These are phyloP conservation scores for Hestina assimilis DNA, from an alignment of 1,140 invertebrate genomes.

Conservation along the genomic window DNA sequence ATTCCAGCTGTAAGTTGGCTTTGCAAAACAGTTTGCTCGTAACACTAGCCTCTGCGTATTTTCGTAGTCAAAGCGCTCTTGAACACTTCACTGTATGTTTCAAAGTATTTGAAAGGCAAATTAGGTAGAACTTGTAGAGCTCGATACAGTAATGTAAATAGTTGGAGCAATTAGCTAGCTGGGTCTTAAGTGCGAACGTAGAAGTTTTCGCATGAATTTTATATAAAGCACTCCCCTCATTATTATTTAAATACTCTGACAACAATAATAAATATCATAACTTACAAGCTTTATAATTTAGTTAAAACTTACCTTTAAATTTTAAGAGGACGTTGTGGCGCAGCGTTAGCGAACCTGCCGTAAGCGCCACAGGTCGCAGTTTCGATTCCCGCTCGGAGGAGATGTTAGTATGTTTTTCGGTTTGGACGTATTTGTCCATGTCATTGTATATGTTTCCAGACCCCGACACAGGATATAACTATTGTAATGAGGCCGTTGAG, in stretches of 20 bases:
- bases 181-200: conserved; percentile 9
- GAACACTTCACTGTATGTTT: conserved; percentile 59
- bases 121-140: conserved; percentile 59
- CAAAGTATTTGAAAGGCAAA: conserved; percentile 73
- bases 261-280: no score
- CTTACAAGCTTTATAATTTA: no score
- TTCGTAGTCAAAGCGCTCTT: conserved; percentile 56
- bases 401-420: no score
- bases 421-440: no score
- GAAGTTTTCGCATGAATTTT: conserved; percentile 28
- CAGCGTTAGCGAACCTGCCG: no score
- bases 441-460: no score
- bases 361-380: no score
- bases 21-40: conserved; percentile 67
- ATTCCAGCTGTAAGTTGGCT: conserved; percentile 61
- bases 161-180: conserved; percentile 38
- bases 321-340: no score
- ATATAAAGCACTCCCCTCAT: conserved; percentile 7
- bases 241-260: background rate
- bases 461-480: no score
- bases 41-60: conserved; percentile 65
- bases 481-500: no score
- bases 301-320: no score
- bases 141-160: conserved; percentile 48
- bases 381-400: no score